These are phyloP conservation scores for Brienomyrus longianalis DNA, from an alignment of 2,113 vertebrate species.

Conservation along the genomic window DNA sequence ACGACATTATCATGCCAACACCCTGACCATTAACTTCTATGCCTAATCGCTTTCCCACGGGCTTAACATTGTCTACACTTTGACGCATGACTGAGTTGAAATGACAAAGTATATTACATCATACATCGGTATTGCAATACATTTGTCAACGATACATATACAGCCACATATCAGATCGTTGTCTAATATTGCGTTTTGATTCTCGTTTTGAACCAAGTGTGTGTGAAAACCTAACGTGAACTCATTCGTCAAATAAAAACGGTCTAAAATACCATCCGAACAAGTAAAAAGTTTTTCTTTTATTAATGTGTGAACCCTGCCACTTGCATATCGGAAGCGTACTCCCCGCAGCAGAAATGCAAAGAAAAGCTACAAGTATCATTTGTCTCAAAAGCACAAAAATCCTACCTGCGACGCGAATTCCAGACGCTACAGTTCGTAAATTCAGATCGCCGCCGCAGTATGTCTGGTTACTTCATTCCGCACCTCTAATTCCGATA, in stretches of 20 bases:
- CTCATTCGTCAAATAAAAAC: background rate
- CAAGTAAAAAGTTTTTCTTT: background rate
- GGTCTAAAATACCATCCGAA: background rate
- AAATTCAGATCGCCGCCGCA: background rate
- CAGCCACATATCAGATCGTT: background rate
- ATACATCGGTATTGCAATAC: background rate
- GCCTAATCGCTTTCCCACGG: background rate
- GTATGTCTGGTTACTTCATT: background rate
- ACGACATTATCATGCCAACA: background rate
- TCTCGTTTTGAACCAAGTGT: background rate
- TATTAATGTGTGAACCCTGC: background rate
- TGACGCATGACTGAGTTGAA: background rate
- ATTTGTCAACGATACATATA: background rate
- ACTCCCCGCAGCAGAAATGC: background rate
- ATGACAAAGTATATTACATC: background rate
- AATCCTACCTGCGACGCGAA: background rate
- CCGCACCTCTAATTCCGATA: conserved; percentile 14
- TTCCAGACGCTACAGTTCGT: background rate
- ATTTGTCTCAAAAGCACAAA: background rate
- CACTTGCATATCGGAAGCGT: background rate
- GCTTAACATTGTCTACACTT: background rate
- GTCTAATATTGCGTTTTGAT: background rate
- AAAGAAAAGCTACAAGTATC: background rate
- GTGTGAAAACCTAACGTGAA: background rate
- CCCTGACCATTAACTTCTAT: background rate